Evolutionary conservation across 2,888 invertebrate species (phyloP), one percentile per base, ranked within the genome.

Genomic region (Drosophila neotestacea): DNA sequence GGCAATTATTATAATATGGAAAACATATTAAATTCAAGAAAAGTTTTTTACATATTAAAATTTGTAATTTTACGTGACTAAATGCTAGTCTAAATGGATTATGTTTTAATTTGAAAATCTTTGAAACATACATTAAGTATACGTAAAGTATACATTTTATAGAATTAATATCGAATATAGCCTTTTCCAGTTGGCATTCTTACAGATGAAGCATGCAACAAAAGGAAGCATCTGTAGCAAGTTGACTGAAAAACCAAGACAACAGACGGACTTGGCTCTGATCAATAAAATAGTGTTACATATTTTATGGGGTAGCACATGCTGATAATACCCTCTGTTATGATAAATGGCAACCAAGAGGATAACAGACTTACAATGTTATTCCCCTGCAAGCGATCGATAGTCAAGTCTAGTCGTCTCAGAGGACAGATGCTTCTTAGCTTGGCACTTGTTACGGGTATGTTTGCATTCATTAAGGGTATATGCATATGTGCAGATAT

Each of bases 391-490:
- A 41, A 42, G 22, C 32, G 55, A 36, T 56, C 55, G 34, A 44
- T 56, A 36, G 44, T 34, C 22, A 44, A n/a, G 42, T 55, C 34
- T 28, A 44, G 55, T 44, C 36, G 44, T 44, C 34, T 44, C 13
- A 44, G n/a, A 6, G 55, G 55, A 56, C 28, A 27, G 7, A 36
- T 27, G 10, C 22, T 27, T 28, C 58, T 52, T 32, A 59, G 7
- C 28, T 27, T 34, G 34, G 34, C 11, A 41, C 51, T 27, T 51
- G 34, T 42, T 28, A 16, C 36, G 6, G 28, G 32, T 7, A 28
- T 61, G 60, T 61, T 61, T 61, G 60, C 60, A 52, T 61, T 42
- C 52, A 61, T 61, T 61, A 44, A 55, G 44, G 44, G 5, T 34
- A 44, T 56, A 34, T 44, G 42, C 32, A 44, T 44, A n/a, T 44